Evolutionary conservation across 2,888 invertebrate genomes (phyloP).

Genomic region (Drosophila gaucha): DNA sequence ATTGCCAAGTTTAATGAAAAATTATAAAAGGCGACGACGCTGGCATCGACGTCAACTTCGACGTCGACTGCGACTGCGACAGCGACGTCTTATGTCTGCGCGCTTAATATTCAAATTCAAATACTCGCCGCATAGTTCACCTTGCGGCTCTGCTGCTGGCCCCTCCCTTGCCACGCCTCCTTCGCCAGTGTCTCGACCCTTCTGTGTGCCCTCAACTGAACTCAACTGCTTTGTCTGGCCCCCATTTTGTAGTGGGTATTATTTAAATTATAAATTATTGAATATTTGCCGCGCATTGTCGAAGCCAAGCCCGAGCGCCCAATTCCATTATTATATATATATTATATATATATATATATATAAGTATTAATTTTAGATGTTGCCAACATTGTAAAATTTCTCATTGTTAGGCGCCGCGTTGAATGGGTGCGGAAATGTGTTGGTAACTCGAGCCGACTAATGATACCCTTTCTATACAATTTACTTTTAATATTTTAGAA

Average conservation of each 20-base stretch:
- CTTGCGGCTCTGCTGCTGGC: constrained; percentile 48
- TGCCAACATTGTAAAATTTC: constrained; percentile 58
- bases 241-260: constrained; percentile 73
- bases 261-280: constrained; percentile 80
- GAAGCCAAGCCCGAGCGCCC: constrained; percentile 16
- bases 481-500: background rate
- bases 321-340: constrained; percentile 43
- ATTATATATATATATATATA: constrained; percentile 76
- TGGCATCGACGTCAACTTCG: constrained; percentile 36
- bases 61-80: constrained; percentile 10
- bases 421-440: constrained; percentile 1
- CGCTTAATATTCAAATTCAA: constrained; percentile 69
- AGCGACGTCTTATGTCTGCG: constrained; percentile 32
- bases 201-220: constrained; percentile 18
- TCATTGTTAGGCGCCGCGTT: constrained; percentile 54
- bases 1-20: constrained; percentile 83
- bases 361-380: constrained; percentile 76
- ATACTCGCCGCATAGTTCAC: constrained; percentile 67
- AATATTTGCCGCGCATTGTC: constrained; percentile 71
- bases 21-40: constrained; percentile 76
- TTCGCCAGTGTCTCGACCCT: constrained; percentile 9
- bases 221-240: constrained; percentile 42
- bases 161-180: background rate
- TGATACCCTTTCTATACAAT: constrained; percentile 10
- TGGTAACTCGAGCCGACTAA: background rate